Percentiles rank a stretch among this genome's conserved stretches.
Conservation (phyloP, 2,888 invertebrate species). For the Nycteola revayana region DNA sequence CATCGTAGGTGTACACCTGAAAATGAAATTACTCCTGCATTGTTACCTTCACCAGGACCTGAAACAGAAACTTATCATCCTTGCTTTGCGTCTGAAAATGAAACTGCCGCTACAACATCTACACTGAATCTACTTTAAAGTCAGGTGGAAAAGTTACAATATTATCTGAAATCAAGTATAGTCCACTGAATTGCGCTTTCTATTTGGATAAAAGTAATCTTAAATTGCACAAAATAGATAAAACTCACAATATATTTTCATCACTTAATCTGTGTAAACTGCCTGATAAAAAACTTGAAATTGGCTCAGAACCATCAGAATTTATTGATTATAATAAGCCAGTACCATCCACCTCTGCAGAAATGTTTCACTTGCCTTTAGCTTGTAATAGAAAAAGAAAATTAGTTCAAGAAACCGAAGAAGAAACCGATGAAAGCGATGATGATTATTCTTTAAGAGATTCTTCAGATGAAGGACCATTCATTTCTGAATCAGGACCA, state of each 20-base stretch:
- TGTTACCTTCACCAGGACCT: no score
- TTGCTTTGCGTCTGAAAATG: conserved; percentile 2
- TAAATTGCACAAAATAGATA: conserved; percentile 12
- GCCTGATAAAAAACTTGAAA: conserved; percentile 3
- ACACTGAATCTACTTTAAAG: conserved; percentile 10
- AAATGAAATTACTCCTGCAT: no score
- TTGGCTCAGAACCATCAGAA: conserved; percentile 5
- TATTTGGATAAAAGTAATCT: conserved; percentile 9
- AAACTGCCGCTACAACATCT: conserved; percentile 3
- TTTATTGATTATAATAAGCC: conserved; percentile 13
- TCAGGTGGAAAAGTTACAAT: conserved; percentile 14
- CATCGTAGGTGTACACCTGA: no score
- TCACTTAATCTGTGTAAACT: conserved; percentile 4
- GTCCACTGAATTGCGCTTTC: conserved; percentile 11
- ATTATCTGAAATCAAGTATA: conserved; percentile 15
- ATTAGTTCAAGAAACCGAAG: conserved; percentile 9
- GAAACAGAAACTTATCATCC: conserved; percentile 9
- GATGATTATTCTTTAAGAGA: conserved; percentile 17
- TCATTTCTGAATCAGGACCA: conserved; percentile 11
- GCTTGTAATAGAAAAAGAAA: conserved; percentile 14
- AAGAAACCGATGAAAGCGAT: conserved; percentile 9
- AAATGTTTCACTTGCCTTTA: no score
- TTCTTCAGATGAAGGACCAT: conserved; percentile 14
- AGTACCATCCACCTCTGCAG: conserved; percentile 13
- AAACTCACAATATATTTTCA: conserved; percentile 8